Evolutionary conservation across 1,140 invertebrate genomes (phyloP).

Genomic region (Paralvinella palmiformis): DNA sequence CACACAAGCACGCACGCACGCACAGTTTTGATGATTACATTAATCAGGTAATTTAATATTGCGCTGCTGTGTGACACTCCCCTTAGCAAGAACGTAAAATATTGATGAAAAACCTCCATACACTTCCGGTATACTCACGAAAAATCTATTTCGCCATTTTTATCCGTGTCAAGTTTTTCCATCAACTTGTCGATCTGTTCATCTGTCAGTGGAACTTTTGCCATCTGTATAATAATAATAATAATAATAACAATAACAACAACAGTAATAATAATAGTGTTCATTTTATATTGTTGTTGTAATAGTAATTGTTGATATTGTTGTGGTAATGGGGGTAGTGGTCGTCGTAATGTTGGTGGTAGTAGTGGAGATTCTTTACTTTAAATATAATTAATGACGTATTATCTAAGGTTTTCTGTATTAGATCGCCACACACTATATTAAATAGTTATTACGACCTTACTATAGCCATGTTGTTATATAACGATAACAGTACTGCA

Average conservation of each 20-base stretch:
- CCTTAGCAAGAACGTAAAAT: too few species aligned
- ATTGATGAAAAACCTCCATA: too few species aligned
- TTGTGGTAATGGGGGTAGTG: too few species aligned
- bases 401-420: background rate
- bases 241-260: background rate
- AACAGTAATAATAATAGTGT: background rate
- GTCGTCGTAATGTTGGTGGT: too few species aligned
- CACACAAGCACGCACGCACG: too few species aligned
- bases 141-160: conserved; percentile 1
- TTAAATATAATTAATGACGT: background rate
- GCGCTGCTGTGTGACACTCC: too few species aligned
- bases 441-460: too few species aligned
- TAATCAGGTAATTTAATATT: too few species aligned
- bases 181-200: background rate
- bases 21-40: too few species aligned
- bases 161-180: background rate
- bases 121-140: too few species aligned
- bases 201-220: background rate
- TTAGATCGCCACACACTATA: background rate
- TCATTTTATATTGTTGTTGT: background rate
- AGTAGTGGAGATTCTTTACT: background rate
- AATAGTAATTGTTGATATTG: background rate
- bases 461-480: too few species aligned
- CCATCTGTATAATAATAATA: background rate
- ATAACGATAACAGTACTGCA: too few species aligned